A percentile compares a stretch with the other conserved stretches of the same genome.
Conservation (phyloP, 2,113 vertebrate species). For the human (Homo sapiens) region GRCh38 chrX:129837001-129837500, state of each 20-base stretch:
- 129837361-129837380: neutral
- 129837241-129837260: neutral
- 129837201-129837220: slow-evolving; percentile 32
- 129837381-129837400: slow-evolving; percentile 19
- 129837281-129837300: slow-evolving; percentile 15
- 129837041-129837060: neutral
- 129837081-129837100: slow-evolving; percentile 11
- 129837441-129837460: slow-evolving; percentile 37
- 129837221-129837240: neutral
- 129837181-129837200: slow-evolving; percentile 37
- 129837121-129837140: neutral
- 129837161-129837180: slow-evolving; percentile 16
- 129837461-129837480: slow-evolving; percentile 20
- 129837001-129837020: too few relatives aligned
- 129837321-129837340: neutral
- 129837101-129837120: neutral
- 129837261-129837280: neutral
- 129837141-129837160: slow-evolving; percentile 35
- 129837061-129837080: slow-evolving; percentile 38
- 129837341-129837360: slow-evolving; percentile 32
- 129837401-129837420: neutral
- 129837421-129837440: slow-evolving; percentile 15
- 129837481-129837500: slow-evolving; percentile 29
- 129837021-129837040: neutral
- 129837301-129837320: neutral